Evolutionary conservation across 1,140 invertebrate species (phyloP), one percentile per base, ranked within the genome.

Genomic region (Rhizoglyphus robini): DNA sequence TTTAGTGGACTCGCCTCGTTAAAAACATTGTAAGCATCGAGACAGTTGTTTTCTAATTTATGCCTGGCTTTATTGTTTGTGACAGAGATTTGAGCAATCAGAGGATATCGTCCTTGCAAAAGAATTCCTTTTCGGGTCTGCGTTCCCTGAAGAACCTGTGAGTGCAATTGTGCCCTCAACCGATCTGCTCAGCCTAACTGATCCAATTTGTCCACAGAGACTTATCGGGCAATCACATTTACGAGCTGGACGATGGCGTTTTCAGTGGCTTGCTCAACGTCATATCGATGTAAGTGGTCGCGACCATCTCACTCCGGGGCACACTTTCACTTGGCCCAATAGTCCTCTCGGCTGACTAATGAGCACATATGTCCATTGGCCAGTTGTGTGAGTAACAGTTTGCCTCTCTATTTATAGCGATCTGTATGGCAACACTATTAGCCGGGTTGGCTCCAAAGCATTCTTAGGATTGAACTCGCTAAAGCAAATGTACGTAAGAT

Each of bases 141-240:
- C 41, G 67, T 8, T 72, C 66, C 31, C 58, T 77, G 4, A 71
- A 67, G 18, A 73, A 70, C 27, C 65, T 77, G 76, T 77, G 69
- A 73, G 74, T 67, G n/a, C 20, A 11, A 18, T 67, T 38, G 49
- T 46, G 2, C 8, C 41, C 18, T 46, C 18, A 46, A n/a, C n/a
- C n/a, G n/a, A n/a, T n/a, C n/a, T n/a, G n/a, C n/a, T n/a, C n/a
- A n/a, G n/a, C n/a, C n/a, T n/a, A n/a, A n/a, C n/a, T n/a, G n/a
- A n/a, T n/a, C n/a, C 25, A 27, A 34, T 11, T 59, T 30, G 4
- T 59, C 51, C 70, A 38, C 70, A 77, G 76, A 64, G 74, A 76
- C 67, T 65, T 80, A 5, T 76, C 77, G n/a, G 57, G 73, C 34
- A 76, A 77, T 65, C 34, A 66, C 0, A 73, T 77, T 1, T 20